Evolutionary conservation across 2,113 vertebrate genomes (phyloP), one percentile per base, ranked within the genome.

Genomic region (Lophochroa leadbeateri): DNA sequence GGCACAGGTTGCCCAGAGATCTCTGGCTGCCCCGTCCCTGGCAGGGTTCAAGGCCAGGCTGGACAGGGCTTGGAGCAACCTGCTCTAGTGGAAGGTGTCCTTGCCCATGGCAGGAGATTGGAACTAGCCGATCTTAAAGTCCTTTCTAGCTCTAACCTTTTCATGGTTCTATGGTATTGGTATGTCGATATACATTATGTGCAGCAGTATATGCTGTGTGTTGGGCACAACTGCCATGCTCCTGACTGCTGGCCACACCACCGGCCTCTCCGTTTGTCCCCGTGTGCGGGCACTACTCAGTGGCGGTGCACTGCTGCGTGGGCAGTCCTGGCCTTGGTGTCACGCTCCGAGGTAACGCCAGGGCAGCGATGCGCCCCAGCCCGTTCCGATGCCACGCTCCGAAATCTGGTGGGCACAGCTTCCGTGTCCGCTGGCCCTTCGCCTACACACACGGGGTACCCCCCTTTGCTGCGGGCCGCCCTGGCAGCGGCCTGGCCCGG

Each of bases 251-350:
- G 44, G 58, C 37, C 55, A 35, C 55, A 53, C 8, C 41, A 8
- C 13, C 21, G 4, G 2, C 17, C 19, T 28, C 49, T 6, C 3
- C 8, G 4, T 11, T 18, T n/a, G 17, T 27, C 13, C 1, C 7
- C 1, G 11, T 1, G 19, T 4, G 29, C 1, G 4, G 50, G 21
- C 20, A 28, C 27, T 2, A 18, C 74, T 3, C 46, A 14, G 58
- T 35, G 53, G 80, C 0, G 39, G 11, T 2, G 35, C 2, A 1
- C 33, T 0, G 1, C 6, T 5, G 5, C 29, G 1, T 0, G 27
- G 50, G 2, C 65, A 8, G 47, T 1, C 3, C 1, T 19, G 83
- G 33, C 71, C 60, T 4, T 2, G 39, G 13, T 20, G 89, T 23
- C 50, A 37, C 6, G 35, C 71, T 55, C 16, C 4, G 10, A 1